Base-by-base conservation (phyloP, 2,113 vertebrate genomes). In the Carlito syrichta region DNA sequence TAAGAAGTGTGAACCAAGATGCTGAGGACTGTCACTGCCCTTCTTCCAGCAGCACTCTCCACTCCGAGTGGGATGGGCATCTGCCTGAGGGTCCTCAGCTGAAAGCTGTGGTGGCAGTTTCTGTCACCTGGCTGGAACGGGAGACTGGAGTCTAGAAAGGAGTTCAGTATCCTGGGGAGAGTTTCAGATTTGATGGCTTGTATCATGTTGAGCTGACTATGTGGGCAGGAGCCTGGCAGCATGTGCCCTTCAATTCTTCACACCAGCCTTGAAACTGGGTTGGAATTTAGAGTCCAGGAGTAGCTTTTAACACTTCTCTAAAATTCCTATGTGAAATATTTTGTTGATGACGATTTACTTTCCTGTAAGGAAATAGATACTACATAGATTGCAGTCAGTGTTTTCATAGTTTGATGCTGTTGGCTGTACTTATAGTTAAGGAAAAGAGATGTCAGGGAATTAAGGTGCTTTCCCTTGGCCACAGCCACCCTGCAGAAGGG, bases 21-120 rank as follows among this genome's bases (percentile, higher is more conserved):
- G 2, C 82, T 5, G 27, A 38, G 22, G 27, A 40, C 1, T 3
- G 30, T 22, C 1, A 4, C 71, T 56, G 10, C 40, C 56, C 4
- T 32, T 6, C 4, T 32, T 6, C 20, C 3, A 0, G n/a, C 30
- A 30, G 7, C n/a, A 30, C 17, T 54, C 25, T 5, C 16, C 2
- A 9, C 40, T 23, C 14, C 23, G 48, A 5, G 1, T 4, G 9
- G 20, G 1, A 20, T n/a, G 25, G 35, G 11, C 2, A 1, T n/a
- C 45, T 32, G 58, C 11, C 10, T n/a, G 6, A 23, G 30, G 14
- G 6, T 27, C 60, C 78, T 85, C 35, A 27, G 62, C 40, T 3
- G 32, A 27, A 25, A 68, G 60, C 35, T 23, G 13, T 56, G 9
- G 30, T 10, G 62, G 35, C 43, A 30, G 43, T 43, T 81, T 25